phyloP scores from a whole-genome alignment of 2,113 vertebrate species.

The Prionailurus bengalensis region DNA sequence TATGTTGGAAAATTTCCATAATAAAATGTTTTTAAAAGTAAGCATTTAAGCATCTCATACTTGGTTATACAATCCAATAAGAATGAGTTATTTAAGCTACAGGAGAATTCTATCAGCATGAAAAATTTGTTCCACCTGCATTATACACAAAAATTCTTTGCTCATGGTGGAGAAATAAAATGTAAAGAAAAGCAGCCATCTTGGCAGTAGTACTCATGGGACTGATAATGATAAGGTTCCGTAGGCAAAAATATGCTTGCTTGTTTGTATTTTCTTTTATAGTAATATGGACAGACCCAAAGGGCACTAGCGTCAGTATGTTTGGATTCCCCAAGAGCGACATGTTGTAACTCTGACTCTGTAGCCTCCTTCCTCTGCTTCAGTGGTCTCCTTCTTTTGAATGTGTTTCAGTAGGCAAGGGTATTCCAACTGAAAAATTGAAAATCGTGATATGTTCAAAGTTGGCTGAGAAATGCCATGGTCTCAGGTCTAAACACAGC shows the following conservation, averaged over 20 bases:
- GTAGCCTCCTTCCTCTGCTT: not conserved
- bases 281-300: not conserved
- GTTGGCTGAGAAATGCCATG: not conserved
- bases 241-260: not conserved
- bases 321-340: not conserved
- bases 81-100: not conserved
- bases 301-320: not conserved
- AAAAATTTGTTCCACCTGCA: not conserved
- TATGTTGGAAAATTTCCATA: not conserved
- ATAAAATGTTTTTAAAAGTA: constrained; percentile 4
- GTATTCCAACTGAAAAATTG: not conserved
- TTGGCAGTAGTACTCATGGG: not conserved
- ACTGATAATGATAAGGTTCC: not conserved
- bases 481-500: not conserved
- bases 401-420: not conserved
- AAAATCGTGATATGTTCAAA: not conserved
- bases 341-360: not conserved
- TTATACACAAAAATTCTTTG: not conserved
- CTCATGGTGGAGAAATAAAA: not conserved
- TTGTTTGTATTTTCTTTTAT: constrained; percentile 29
- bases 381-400: not conserved
- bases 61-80: constrained; percentile 9
- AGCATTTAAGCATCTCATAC: not conserved
- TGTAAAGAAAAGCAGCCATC: not conserved
- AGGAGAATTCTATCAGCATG: not conserved